These are phyloP conservation scores for Brachionus rubens DNA, from an alignment of 1,140 invertebrate genomes.

Conservation along the genomic window DNA sequence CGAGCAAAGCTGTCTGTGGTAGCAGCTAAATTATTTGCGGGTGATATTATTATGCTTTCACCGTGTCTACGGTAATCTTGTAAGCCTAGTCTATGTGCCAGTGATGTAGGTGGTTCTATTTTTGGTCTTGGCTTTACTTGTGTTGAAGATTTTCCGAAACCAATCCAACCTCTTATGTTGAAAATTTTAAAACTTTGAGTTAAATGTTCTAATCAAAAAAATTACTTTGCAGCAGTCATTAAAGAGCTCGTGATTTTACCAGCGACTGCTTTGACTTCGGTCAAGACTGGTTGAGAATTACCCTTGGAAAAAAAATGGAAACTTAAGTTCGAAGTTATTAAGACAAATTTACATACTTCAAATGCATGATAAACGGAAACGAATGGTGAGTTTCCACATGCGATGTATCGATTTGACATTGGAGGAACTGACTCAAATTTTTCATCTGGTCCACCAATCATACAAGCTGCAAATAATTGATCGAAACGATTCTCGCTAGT, in stretches of 20 bases:
- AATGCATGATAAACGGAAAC: slow-evolving; percentile 82
- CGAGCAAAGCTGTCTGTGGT: slow-evolving; percentile 80
- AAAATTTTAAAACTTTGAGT: slow-evolving; percentile 47
- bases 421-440: slow-evolving; percentile 71
- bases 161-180: slow-evolving; percentile 60
- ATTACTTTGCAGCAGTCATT: slow-evolving; percentile 72
- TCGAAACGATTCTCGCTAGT: slow-evolving; percentile 77
- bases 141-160: slow-evolving; percentile 54
- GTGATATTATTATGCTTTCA: slow-evolving; percentile 70
- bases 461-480: slow-evolving; percentile 75
- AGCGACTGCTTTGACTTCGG: slow-evolving; percentile 82
- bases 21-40: slow-evolving; percentile 73
- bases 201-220: slow-evolving; percentile 51
- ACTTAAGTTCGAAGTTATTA: background rate
- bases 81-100: slow-evolving; percentile 69
- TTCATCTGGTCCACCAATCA: slow-evolving; percentile 73
- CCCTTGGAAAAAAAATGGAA: slow-evolving; percentile 61
- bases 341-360: slow-evolving; percentile 62
- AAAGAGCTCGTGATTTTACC: slow-evolving; percentile 76
- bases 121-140: slow-evolving; percentile 57
- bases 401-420: slow-evolving; percentile 73
- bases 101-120: slow-evolving; percentile 62
- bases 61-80: slow-evolving; percentile 75
- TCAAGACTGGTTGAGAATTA: slow-evolving; percentile 69
- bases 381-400: slow-evolving; percentile 77